Evolutionary conservation across 1,140 invertebrate species (phyloP).

Genomic region (Harlomillsia oculata): DNA sequence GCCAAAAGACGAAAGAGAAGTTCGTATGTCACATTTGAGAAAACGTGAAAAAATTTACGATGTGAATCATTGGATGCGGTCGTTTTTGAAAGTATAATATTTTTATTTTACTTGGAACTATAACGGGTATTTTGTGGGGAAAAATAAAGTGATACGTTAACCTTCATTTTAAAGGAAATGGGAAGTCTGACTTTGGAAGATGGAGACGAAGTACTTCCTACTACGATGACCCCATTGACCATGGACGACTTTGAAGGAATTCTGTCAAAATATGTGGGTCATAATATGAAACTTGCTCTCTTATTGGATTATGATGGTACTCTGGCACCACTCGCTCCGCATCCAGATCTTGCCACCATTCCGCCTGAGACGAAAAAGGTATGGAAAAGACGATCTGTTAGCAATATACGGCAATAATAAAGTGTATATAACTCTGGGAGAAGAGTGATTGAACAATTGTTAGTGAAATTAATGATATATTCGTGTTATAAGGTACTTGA

Average conservation of each 20-base stretch:
- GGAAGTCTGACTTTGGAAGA: conserved; percentile 62
- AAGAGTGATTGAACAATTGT: background rate
- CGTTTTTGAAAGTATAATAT: conserved; percentile 60
- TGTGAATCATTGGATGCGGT: conserved; percentile 80
- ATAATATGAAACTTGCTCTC: conserved; percentile 70
- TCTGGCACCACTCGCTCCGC: conserved; percentile 73
- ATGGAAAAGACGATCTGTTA: background rate
- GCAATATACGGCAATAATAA: background rate
- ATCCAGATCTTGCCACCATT: conserved; percentile 74
- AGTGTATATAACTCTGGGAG: background rate
- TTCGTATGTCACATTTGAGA: conserved; percentile 75
- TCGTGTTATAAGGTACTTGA: conserved; percentile 53
- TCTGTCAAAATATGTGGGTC: conserved; percentile 64
- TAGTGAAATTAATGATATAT: background rate
- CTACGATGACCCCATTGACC: conserved; percentile 71
- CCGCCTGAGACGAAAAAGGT: conserved; percentile 66
- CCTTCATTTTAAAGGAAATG: conserved; percentile 45
- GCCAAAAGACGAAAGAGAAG: conserved; percentile 74
- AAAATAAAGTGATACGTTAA: conserved; percentile 1
- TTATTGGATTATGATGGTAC: conserved; percentile 84
- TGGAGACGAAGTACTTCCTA: conserved; percentile 64
- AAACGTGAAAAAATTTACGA: conserved; percentile 69
- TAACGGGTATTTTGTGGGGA: too few relatives aligned
- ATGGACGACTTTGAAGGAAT: conserved; percentile 68
- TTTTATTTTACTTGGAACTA: background rate